Conservation (phyloP, 2,888 invertebrate species). For the Colletes collaris region DNA sequence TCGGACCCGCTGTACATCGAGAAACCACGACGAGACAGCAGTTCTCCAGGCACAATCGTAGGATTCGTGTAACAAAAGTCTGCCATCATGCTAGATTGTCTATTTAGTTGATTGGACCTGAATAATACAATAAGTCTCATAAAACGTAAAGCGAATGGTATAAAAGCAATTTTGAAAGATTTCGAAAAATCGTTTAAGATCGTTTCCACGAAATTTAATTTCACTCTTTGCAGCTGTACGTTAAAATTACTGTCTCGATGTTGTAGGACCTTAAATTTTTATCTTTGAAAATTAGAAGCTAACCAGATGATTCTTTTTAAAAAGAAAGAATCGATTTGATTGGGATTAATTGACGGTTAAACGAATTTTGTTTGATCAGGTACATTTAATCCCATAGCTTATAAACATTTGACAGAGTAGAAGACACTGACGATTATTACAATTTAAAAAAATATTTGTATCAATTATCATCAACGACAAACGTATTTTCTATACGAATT, state of each 20-base stretch:
- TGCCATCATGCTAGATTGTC: slow-evolving; percentile 78
- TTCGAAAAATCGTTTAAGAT: slow-evolving; percentile 1
- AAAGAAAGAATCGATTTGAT: too few species aligned
- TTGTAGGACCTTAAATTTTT: too few species aligned
- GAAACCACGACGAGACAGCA: slow-evolving; percentile 85
- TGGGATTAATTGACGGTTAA: too few species aligned
- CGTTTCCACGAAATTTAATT: neutral
- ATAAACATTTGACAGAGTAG: too few species aligned
- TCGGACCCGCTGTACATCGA: slow-evolving; percentile 85
- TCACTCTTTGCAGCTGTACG: neutral
- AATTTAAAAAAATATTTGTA: neutral
- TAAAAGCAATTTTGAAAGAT: neutral
- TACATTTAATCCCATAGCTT: too few species aligned
- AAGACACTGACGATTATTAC: too few species aligned
- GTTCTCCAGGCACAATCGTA: slow-evolving; percentile 85
- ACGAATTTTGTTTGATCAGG: too few species aligned
- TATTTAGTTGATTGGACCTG: slow-evolving; percentile 77
- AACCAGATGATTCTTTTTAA: too few species aligned
- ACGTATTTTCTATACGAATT: neutral
- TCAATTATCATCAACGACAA: neutral
- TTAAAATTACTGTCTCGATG: too few species aligned
- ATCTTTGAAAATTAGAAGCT: too few species aligned
- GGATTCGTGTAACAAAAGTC: slow-evolving; percentile 84
- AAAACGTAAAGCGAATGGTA: neutral
- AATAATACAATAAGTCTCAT: slow-evolving; percentile 3